Percentiles rank a stretch among this genome's conserved stretches.
Conservation (phyloP, 2,888 invertebrate genomes). For the Tricholauxania praeusta region DNA sequence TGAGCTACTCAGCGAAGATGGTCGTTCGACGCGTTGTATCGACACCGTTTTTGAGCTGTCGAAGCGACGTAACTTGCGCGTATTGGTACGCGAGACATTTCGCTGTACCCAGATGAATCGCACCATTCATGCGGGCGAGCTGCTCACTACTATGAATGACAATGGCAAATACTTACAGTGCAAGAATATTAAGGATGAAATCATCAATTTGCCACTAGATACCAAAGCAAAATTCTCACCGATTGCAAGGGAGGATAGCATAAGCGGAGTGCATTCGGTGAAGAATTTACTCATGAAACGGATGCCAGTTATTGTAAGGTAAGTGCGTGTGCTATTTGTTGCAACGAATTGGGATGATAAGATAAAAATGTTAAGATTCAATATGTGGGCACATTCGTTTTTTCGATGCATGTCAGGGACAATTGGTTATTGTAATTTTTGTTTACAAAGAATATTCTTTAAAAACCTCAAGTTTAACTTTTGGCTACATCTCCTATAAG, state of each 20-base stretch:
- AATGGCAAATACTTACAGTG: slow-evolving; percentile 88
- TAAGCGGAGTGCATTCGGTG: slow-evolving; percentile 94
- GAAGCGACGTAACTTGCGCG: slow-evolving; percentile 72
- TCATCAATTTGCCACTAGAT: slow-evolving; percentile 84
- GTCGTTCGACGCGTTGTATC: slow-evolving; percentile 89
- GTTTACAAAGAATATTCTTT: no score
- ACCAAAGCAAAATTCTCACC: slow-evolving; percentile 93
- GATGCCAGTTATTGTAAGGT: slow-evolving; percentile 90
- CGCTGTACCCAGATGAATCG: slow-evolving; percentile 67
- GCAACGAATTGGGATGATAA: not conserved
- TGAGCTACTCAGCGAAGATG: slow-evolving; percentile 94
- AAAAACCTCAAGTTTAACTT: no score
- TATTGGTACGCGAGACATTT: slow-evolving; percentile 68
- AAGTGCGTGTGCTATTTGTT: slow-evolving; percentile 42
- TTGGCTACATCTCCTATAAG: no score
- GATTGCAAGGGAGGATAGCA: slow-evolving; percentile 91
- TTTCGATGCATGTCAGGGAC: no score
- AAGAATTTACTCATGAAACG: slow-evolving; percentile 89
- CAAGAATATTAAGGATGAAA: slow-evolving; percentile 86
- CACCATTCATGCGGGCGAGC: slow-evolving; percentile 85
- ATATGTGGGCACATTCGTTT: no score
- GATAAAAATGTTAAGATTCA: no score
- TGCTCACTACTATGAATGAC: slow-evolving; percentile 80
- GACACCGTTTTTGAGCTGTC: slow-evolving; percentile 89
- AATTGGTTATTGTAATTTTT: no score